Evolutionary conservation across 2,888 invertebrate genomes (phyloP), one percentile per base, ranked within the genome.

Genomic region (Limnephilus marmoratus): DNA sequence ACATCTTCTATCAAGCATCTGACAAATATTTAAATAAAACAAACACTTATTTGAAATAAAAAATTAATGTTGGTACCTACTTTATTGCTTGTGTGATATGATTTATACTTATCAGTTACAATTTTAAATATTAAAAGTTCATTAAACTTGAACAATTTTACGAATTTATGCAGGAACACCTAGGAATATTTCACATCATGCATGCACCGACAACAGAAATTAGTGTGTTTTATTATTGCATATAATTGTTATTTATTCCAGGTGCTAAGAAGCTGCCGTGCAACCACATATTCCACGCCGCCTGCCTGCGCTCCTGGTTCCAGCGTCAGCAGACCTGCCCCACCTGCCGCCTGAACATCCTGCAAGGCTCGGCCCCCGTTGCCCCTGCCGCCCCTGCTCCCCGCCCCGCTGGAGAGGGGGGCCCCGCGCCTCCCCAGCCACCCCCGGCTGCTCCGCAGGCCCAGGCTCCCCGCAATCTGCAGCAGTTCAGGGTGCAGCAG

Each of bases 281-380:
- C 96, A 99, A 99, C 95, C 99, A 99, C 95, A 99, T 99, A 94
- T 99, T 99, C 96, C 99, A 99, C 96, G 98, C 99, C 86, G 98
- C 98, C 91, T 99, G 99, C 95, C 96, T 99, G 91, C 97, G 99
- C 89, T 99, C 99, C 81, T 99, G 99, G 99, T 99, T 99, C 96
- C 99, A 99, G 96, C 97, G 99, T 13, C 99, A 99, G 95, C 99
- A 99, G 96, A 99, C 99, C 7, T 99, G 99, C 95, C 99, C 99
- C 1, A 99, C 99, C 7, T 99, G 99, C 95, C 97, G 99, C 24
- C 96, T 99, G 94, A 99, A 99, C 95, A 99, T 97, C 94, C 94
- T 97, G 94, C 94, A 94, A 12, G 91, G 94, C 87, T 91, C 94
- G 92, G 96, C 96, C 91, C 96, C 96, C 45, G 95, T 95, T 85